Evolutionary conservation across 2,888 invertebrate species (phyloP).

Genomic region (Phanerotoma sp.): DNA sequence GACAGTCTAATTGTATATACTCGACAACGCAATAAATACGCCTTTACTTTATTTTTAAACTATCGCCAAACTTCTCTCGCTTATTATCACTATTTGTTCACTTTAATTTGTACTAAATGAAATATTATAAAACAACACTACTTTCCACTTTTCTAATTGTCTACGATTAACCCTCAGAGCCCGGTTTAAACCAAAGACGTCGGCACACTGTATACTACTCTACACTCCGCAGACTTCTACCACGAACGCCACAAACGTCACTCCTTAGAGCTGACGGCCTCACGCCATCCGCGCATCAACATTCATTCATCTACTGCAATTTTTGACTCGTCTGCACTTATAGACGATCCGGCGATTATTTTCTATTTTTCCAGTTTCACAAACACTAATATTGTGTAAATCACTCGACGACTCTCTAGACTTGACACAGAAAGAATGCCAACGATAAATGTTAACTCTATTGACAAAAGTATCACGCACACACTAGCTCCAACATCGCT

Average conservation of each 20-base stretch:
- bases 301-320: not conserved
- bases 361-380: slow-evolving; percentile 5
- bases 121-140: slow-evolving; percentile 7
- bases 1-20: slow-evolving; percentile 3
- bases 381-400: not conserved
- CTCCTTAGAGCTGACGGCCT: slow-evolving; percentile 6
- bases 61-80: not conserved
- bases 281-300: slow-evolving; percentile 7
- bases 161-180: slow-evolving; percentile 8
- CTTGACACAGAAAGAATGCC: too few species aligned
- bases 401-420: not conserved
- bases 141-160: not conserved
- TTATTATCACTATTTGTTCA: not conserved
- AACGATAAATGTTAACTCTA: too few species aligned
- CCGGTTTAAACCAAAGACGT: slow-evolving; percentile 30
- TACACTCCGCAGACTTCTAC: slow-evolving; percentile 32
- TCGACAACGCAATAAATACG: slow-evolving; percentile 12
- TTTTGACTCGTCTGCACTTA: too few species aligned
- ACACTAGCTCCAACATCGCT: too few species aligned
- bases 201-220: slow-evolving; percentile 29
- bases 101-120: slow-evolving; percentile 3
- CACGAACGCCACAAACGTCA: slow-evolving; percentile 10
- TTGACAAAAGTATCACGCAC: too few species aligned
- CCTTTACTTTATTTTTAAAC: slow-evolving; percentile 6
- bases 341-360: not conserved